phyloP scores from a whole-genome alignment of 2,113 vertebrate genomes.

The Pontoporia blainvillei region DNA sequence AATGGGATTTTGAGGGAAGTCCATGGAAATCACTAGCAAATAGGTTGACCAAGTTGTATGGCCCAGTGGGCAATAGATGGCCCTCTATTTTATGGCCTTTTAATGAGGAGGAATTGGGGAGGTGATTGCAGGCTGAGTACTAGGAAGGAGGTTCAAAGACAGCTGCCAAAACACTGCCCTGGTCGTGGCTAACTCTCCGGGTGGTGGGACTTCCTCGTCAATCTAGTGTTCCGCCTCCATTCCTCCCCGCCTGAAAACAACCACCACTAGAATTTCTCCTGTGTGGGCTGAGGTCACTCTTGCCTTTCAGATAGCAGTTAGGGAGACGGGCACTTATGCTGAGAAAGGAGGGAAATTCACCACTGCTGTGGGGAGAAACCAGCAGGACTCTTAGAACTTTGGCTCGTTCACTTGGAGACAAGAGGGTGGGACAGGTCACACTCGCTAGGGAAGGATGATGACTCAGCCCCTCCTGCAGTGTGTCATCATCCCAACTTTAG shows the following conservation, averaged over 20 bases:
- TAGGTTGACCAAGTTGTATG: neutral
- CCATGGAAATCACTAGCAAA: neutral
- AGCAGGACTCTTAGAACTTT: neutral
- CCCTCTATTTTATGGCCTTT: neutral
- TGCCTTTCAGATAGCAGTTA: neutral
- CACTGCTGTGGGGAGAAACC: neutral
- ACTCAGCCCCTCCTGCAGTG: neutral
- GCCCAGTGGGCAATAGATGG: neutral
- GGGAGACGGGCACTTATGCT: neutral
- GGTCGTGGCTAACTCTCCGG: too few species aligned
- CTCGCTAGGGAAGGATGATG: neutral
- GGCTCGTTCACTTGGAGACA: neutral
- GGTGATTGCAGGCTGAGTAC: neutral
- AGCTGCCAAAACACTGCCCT: neutral
- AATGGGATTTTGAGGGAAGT: neutral
- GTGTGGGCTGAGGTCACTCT: neutral
- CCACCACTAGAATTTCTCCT: fast-evolving
- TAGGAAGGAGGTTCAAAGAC: neutral
- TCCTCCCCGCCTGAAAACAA: fast-evolving
- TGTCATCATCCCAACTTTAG: fast-evolving
- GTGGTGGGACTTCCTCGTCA: neutral
- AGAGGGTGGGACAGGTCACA: fast-evolving
- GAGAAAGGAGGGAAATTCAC: neutral
- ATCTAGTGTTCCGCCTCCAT: neutral
- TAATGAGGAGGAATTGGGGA: neutral